These are phyloP conservation scores for Morinoia aosen DNA, from an alignment of 2,888 invertebrate species.

Conservation along the genomic window DNA sequence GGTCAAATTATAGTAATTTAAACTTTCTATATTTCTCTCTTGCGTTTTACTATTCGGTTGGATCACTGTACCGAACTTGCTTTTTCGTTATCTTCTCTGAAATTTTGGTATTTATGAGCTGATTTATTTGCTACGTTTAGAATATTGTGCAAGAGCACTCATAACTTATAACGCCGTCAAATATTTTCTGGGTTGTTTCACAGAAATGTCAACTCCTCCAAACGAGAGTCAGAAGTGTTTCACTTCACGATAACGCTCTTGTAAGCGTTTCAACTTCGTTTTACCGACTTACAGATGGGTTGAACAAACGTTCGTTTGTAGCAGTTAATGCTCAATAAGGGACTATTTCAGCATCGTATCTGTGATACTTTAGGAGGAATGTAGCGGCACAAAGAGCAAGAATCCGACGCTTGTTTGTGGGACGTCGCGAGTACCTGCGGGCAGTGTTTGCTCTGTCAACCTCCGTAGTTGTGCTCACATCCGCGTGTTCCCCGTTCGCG, in stretches of 20 bases:
- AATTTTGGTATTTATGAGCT: no score
- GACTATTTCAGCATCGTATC: neutral
- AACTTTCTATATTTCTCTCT: no score
- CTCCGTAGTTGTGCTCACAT: neutral
- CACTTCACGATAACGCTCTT: neutral
- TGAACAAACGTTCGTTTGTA: neutral
- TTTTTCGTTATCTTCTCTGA: no score
- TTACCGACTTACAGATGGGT: neutral
- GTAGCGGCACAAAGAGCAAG: neutral
- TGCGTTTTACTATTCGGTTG: no score
- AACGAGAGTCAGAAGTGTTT: neutral
- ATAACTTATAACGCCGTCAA: neutral
- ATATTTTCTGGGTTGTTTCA: neutral
- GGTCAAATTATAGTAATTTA: no score
- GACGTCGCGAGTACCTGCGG: neutral
- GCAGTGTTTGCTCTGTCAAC: constrained; percentile 20
- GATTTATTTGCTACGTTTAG: neutral
- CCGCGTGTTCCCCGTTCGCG: neutral
- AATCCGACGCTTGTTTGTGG: neutral
- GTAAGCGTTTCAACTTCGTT: no score
- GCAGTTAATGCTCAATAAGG: neutral
- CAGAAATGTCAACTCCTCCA: neutral
- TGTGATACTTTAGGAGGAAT: neutral
- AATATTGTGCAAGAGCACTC: neutral
- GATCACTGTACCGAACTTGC: no score